Evolutionary conservation across 2,888 invertebrate genomes (phyloP).

Genomic region (Trissoscelio sp.): DNA sequence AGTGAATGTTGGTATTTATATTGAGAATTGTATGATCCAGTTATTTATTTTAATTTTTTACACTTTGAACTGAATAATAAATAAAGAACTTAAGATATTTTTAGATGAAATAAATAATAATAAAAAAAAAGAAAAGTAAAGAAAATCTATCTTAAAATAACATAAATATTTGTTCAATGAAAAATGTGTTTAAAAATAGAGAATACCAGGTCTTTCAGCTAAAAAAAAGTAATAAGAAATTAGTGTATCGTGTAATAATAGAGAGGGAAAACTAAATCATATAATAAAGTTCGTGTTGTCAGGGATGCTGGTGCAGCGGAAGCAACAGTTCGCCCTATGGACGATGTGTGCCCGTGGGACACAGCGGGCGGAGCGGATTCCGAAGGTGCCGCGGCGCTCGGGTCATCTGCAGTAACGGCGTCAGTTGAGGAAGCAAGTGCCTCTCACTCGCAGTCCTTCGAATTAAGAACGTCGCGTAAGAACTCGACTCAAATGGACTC

Average conservation of each 20-base stretch:
- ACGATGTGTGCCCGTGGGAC: constrained; percentile 87
- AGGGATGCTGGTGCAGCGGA: constrained; percentile 81
- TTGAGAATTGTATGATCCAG: not conserved
- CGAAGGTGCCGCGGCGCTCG: constrained; percentile 72
- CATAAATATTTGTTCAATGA: too few species aligned
- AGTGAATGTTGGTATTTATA: not conserved
- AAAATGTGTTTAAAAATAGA: too few species aligned
- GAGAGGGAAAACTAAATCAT: constrained; percentile 77
- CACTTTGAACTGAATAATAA: not conserved
- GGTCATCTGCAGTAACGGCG: constrained; percentile 72
- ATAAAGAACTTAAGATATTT: too few species aligned
- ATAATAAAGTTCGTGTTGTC: constrained; percentile 82
- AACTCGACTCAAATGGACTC: constrained; percentile 89
- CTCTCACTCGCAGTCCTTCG: constrained; percentile 70
- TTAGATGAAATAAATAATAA: too few species aligned
- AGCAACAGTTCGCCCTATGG: constrained; percentile 81
- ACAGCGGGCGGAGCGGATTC: constrained; percentile 77
- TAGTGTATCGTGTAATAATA: constrained; percentile 37
- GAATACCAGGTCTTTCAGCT: too few species aligned
- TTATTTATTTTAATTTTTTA: not conserved
- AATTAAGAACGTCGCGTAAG: constrained; percentile 84
- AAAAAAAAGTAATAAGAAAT: constrained; percentile 6
- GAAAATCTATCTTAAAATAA: too few species aligned
- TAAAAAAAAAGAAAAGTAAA: too few species aligned
- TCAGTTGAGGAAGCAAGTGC: constrained; percentile 74